Evolutionary conservation across 2,797 vertebrate species (phyloP).

Genomic region (Gallinago nigripennis): DNA sequence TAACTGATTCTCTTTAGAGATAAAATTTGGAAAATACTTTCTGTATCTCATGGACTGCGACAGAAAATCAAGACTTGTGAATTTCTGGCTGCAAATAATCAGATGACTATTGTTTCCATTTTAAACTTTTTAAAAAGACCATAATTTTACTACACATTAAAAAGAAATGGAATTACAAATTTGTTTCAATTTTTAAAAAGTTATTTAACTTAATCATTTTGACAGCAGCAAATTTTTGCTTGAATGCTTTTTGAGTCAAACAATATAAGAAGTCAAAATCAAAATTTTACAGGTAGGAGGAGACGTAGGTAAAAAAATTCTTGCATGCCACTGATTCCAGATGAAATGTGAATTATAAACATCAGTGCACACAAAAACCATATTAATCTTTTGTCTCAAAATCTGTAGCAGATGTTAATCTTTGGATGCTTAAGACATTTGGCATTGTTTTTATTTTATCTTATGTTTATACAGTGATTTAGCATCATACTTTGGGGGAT

Average conservation of each 20-base stretch:
- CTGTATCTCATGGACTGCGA: background rate
- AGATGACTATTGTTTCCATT: background rate
- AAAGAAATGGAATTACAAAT: background rate
- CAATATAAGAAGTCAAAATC: background rate
- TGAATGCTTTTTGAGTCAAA: background rate
- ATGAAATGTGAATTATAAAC: background rate
- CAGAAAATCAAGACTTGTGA: background rate
- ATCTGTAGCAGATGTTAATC: background rate
- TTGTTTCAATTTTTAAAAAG: background rate
- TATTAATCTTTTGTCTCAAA: background rate
- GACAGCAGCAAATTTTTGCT: background rate
- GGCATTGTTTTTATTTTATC: background rate
- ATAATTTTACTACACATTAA: background rate
- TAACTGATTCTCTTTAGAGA: background rate
- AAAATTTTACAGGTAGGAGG: background rate
- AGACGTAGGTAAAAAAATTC: background rate
- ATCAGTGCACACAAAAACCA: background rate
- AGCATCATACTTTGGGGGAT: background rate
- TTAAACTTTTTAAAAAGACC: background rate
- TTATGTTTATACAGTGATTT: background rate
- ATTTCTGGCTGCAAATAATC: background rate
- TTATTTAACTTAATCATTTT: background rate
- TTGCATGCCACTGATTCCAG: background rate
- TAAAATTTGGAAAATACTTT: background rate
- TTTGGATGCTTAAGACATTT: background rate